Conservation (phyloP, 2,113 vertebrate genomes). For the Halichoerus grypus region DNA sequence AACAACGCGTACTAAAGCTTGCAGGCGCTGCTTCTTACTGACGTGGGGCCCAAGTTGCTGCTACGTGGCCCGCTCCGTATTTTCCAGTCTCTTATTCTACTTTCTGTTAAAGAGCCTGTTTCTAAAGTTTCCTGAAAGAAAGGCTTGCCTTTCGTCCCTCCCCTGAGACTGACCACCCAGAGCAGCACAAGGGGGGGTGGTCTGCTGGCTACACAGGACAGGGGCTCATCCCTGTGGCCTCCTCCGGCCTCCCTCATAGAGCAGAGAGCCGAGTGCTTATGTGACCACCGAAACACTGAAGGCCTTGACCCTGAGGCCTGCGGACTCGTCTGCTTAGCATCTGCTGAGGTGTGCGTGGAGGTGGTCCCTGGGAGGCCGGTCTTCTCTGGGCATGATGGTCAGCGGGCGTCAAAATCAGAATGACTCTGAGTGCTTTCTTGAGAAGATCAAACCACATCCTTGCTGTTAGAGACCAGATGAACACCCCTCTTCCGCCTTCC, state of each 20-base stretch:
- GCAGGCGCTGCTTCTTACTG: conserved; percentile 73
- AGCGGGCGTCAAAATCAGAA: not conserved
- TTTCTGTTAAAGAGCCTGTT: conserved; percentile 78
- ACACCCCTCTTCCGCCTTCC: not conserved
- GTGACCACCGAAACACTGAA: conserved; percentile 13
- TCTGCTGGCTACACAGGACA: not conserved
- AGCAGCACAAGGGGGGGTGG: conserved; percentile 18
- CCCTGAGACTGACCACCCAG: conserved; percentile 2
- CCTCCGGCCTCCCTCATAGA: conserved; percentile 43
- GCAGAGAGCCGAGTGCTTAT: conserved; percentile 56
- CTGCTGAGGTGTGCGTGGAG: no score
- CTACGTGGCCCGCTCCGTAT: conserved; percentile 58
- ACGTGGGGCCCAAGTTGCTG: conserved; percentile 68
- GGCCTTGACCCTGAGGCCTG: not conserved
- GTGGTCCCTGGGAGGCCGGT: not conserved
- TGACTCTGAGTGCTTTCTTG: not conserved
- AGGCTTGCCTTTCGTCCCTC: conserved; percentile 76
- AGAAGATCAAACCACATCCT: not conserved
- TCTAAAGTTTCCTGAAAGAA: conserved; percentile 75
- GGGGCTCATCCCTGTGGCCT: conserved; percentile 25
- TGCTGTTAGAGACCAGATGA: not conserved
- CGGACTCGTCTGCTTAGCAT: not conserved
- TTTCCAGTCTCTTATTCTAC: conserved; percentile 67
- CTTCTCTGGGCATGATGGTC: not conserved
- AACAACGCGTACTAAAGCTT: conserved; percentile 8